Percentiles rank a stretch among this genome's conserved stretches.
phyloP scores from a whole-genome alignment of 1,140 invertebrate species.

The Conus betulinus region DNA sequence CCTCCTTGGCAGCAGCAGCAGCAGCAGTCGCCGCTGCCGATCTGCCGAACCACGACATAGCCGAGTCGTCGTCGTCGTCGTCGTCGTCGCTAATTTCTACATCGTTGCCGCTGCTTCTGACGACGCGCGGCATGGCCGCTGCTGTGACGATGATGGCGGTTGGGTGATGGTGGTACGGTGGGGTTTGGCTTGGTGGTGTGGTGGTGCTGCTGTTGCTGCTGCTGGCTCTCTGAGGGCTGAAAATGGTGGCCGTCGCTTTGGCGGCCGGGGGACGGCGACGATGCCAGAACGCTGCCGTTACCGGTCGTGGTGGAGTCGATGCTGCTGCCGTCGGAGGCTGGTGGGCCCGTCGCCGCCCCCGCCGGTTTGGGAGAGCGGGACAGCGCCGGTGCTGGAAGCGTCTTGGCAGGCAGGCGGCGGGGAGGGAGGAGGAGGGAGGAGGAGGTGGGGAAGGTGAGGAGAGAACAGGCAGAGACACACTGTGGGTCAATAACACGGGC shows the following conservation, averaged over 20 bases:
- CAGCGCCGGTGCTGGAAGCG: not conserved
- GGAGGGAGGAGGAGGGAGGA: not conserved
- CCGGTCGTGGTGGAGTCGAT: too few species aligned
- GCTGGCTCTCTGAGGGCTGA: too few species aligned
- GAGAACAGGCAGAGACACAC: not conserved
- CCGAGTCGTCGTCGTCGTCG: not conserved
- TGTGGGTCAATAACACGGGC: too few species aligned
- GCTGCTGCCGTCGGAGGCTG: not conserved
- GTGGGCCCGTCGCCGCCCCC: not conserved
- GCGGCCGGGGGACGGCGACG: too few species aligned
- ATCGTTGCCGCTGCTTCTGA: not conserved
- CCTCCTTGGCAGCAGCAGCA: not conserved
- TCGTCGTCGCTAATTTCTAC: not conserved
- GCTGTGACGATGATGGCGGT: not conserved
- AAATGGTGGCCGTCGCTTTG: too few species aligned
- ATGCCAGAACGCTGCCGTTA: too few species aligned
- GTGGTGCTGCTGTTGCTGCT: too few species aligned
- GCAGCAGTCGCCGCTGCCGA: not conserved
- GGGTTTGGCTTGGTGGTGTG: too few species aligned
- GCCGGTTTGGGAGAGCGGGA: not conserved
- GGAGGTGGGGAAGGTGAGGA: not conserved
- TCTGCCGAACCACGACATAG: not conserved
- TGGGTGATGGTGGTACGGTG: too few species aligned
- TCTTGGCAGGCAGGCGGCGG: not conserved
- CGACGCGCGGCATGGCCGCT: not conserved